Evolutionary conservation across 2,113 vertebrate genomes (phyloP).

Genomic region (Carollia perspicillata): DNA sequence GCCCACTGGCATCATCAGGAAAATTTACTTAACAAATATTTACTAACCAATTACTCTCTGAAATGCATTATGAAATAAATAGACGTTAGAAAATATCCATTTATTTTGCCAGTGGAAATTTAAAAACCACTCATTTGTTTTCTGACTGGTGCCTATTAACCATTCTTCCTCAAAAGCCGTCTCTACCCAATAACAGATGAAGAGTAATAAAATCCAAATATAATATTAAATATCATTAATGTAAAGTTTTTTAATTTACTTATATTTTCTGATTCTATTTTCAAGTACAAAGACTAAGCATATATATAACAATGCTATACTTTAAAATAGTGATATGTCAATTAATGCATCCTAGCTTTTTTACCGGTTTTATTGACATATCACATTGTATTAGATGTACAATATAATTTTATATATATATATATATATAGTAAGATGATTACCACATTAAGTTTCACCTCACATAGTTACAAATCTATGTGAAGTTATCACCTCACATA

Average conservation of each 20-base stretch:
- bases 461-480: not conserved
- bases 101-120: not conserved
- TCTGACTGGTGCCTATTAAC: not conserved
- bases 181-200: not conserved
- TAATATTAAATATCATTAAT: not conserved
- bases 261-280: conserved; percentile 8
- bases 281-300: conserved; percentile 13
- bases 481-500: not conserved
- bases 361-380: not conserved
- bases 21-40: conserved; percentile 18
- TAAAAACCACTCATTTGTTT: not conserved
- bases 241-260: conserved; percentile 13
- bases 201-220: conserved; percentile 5
- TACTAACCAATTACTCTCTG: not conserved
- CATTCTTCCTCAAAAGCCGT: not conserved
- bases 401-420: not conserved
- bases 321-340: conserved; percentile 6
- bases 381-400: not conserved
- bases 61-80: not conserved
- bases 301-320: not conserved
- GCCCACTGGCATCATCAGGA: not conserved
- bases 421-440: not conserved
- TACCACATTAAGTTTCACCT: not conserved
- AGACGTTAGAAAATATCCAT: not conserved
- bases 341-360: not conserved